These are phyloP conservation scores for Oryzias javanicus DNA, from an alignment of 2,113 vertebrate genomes.

Conservation along the genomic window DNA sequence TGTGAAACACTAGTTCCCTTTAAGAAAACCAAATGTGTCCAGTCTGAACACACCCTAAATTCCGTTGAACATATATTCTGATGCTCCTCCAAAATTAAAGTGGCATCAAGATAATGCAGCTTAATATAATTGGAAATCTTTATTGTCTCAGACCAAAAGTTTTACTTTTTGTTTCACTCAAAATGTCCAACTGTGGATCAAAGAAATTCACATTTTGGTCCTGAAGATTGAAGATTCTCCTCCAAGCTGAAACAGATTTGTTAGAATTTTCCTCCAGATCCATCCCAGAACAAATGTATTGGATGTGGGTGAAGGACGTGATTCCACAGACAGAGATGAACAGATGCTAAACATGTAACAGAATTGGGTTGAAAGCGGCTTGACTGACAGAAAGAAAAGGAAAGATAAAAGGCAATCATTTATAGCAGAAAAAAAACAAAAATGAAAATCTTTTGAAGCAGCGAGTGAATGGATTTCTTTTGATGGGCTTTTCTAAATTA, in stretches of 20 bases:
- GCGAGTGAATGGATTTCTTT: constrained; percentile 61
- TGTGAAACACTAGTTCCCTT: neutral
- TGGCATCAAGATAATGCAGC: too few species aligned
- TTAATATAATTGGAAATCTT: too few species aligned
- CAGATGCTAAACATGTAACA: constrained; percentile 15
- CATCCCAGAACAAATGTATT: neutral
- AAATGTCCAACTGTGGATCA: neutral
- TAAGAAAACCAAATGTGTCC: too few species aligned
- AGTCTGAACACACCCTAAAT: too few species aligned
- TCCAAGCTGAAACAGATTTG: neutral
- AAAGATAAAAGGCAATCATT: constrained; percentile 23
- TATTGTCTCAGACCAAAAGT: too few species aligned
- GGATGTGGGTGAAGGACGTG: neutral
- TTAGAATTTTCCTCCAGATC: neutral
- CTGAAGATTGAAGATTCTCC: neutral
- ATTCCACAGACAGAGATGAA: constrained; percentile 11
- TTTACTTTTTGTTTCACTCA: too few species aligned
- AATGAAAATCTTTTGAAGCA: constrained; percentile 23
- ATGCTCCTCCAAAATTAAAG: too few species aligned
- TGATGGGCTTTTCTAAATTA: constrained; percentile 49
- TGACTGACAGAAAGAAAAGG: constrained; percentile 5
- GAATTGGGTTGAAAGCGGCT: constrained; percentile 20
- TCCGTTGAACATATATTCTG: too few species aligned
- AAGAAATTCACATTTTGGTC: neutral
- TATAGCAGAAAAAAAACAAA: constrained; percentile 43